Evolutionary conservation across 2,888 invertebrate species (phyloP).

Genomic region (Leptinotarsa rubiginosa): DNA sequence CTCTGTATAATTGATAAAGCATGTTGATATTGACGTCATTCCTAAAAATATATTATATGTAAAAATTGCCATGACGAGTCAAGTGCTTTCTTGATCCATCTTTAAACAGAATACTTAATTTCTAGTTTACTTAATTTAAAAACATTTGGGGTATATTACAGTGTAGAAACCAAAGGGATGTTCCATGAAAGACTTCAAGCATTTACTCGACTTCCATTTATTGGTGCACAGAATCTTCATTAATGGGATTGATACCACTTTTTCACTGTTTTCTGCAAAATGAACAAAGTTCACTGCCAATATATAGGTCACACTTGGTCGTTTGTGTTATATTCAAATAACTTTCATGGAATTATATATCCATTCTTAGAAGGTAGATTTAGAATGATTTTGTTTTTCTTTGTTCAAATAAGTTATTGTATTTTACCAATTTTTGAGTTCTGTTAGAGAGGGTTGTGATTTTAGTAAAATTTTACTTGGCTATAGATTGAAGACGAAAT

Average conservation of each 20-base stretch:
- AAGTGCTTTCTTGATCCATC: constrained; percentile 14
- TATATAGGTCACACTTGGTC: not conserved
- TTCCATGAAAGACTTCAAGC: constrained; percentile 24
- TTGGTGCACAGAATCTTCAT: not conserved
- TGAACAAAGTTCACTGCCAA: constrained; percentile 25
- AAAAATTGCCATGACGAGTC: constrained; percentile 15
- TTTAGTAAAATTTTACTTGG: constrained; percentile 26
- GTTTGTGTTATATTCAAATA: not conserved
- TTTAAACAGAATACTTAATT: constrained; percentile 4
- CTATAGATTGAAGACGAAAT: not conserved
- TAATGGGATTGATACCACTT: constrained; percentile 7
- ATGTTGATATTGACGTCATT: constrained; percentile 9
- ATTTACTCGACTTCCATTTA: not conserved
- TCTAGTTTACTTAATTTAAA: constrained; percentile 5
- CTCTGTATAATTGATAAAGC: not conserved
- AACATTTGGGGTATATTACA: not conserved
- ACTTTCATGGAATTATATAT: constrained; percentile 15
- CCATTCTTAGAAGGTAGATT: constrained; percentile 4
- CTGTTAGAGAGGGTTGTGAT: constrained; percentile 36
- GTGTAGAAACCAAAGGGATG: constrained; percentile 14
- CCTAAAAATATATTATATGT: constrained; percentile 10
- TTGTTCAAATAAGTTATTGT: constrained; percentile 25
- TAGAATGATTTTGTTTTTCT: constrained; percentile 19
- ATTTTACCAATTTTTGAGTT: constrained; percentile 23
- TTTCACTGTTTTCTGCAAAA: not conserved